Evolutionary conservation across 1,140 invertebrate species (phyloP), one percentile per base, ranked within the genome.

Genomic region (Halyomorpha halys): DNA sequence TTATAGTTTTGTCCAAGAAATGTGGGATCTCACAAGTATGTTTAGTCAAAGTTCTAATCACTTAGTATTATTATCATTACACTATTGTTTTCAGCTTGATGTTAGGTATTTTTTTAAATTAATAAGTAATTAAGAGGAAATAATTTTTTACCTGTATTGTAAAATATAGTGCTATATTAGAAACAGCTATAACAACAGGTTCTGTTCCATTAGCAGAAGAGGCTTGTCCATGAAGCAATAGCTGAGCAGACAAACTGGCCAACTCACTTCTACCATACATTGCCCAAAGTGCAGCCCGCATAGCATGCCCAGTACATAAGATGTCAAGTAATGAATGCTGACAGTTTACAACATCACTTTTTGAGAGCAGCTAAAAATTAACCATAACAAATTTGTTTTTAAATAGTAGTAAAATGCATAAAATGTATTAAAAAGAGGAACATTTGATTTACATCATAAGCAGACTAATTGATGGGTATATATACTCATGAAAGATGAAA

Each of bases 211-310:
- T 74, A 56, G 76, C 76, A 54, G 76, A 78, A 1, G 82, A 80
- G 70, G 89, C 88, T 14, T 89, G 77, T 68, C 88, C 53, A 56
- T 56, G 81, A 0, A 95, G 76, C 18, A 93, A 74, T 19, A 92
- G 71, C 72, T 93, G 90, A 53, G 85, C 84, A 71, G 82, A 86
- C 44, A 93, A 75, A 0, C 85, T 85, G 0, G 84, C 83, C 79
- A 91, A 86, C 74, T 89, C 88, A 44, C 83, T 84, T 74, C 91
- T 88, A 0, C 91, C 91, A 74, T 93, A 95, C 62, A 91, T 81
- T 15, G 83, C 79, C 91, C 91, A 94, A 0, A 95, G 76, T 0
- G 87, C 86, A 2, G 90, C 85, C 18, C 53, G 3, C 53, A 56
- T 56, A 21, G 53, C 53, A 56, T 56, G 53, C 4, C 53, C 53